Evolutionary conservation across 2,113 vertebrate species (phyloP).

Genomic region (Oxyruncus cristatus): DNA sequence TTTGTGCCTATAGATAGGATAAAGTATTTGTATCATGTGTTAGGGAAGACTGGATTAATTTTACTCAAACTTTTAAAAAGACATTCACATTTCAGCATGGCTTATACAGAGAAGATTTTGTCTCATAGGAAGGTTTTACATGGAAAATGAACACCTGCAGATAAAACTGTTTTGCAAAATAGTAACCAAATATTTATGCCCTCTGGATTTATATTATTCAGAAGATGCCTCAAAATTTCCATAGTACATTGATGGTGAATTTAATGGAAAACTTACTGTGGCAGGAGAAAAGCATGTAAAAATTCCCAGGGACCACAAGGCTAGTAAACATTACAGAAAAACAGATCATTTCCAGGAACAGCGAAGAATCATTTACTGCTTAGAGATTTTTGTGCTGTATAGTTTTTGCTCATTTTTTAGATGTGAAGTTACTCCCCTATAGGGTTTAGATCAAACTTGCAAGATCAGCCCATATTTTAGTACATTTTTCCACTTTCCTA

Average conservation of each 20-base stretch:
- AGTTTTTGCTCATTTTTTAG: background rate
- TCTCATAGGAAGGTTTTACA: background rate
- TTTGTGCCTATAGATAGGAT: background rate
- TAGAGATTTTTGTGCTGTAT: background rate
- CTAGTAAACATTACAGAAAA: background rate
- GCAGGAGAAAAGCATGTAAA: background rate
- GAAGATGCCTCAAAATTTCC: background rate
- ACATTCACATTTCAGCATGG: background rate
- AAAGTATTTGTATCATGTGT: background rate
- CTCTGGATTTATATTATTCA: background rate
- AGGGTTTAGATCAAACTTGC: background rate
- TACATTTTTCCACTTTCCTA: background rate
- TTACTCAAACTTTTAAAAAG: background rate
- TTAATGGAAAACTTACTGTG: background rate
- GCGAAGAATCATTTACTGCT: background rate
- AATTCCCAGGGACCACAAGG: background rate
- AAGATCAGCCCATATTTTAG: background rate
- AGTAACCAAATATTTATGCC: background rate
- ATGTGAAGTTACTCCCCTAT: background rate
- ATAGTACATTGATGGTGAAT: background rate
- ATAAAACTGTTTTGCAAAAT: background rate
- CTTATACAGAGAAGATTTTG: background rate
- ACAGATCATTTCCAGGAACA: background rate
- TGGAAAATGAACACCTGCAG: background rate
- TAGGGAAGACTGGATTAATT: background rate